Evolutionary conservation across 2,888 invertebrate genomes (phyloP).

Genomic region (Cepaea hortensis): DNA sequence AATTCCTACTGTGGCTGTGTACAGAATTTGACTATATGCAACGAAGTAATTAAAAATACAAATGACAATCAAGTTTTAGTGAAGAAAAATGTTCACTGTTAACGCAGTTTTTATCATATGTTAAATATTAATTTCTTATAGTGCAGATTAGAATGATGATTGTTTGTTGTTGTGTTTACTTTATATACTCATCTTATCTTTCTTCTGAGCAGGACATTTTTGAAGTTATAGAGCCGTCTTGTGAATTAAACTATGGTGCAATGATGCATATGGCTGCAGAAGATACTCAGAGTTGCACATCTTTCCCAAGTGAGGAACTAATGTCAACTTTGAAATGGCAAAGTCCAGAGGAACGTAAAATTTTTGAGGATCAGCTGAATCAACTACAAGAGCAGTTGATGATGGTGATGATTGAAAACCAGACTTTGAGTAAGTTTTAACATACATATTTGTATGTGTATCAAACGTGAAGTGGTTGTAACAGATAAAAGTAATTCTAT

Average conservation of each 20-base stretch:
- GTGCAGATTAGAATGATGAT: too few relatives aligned
- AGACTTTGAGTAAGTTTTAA: conserved; percentile 67
- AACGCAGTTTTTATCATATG: too few relatives aligned
- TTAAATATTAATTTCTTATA: too few relatives aligned
- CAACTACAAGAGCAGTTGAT: conserved; percentile 75
- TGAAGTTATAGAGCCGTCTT: conserved; percentile 39
- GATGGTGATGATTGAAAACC: conserved; percentile 74
- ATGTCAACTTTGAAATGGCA: conserved; percentile 46
- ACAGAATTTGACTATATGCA: too few relatives aligned
- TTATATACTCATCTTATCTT: not conserved
- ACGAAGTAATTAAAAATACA: too few relatives aligned
- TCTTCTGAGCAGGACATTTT: conserved; percentile 27
- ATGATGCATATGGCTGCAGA: conserved; percentile 8
- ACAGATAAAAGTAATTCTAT: not conserved
- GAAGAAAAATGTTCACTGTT: too few relatives aligned
- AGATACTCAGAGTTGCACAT: conserved; percentile 29
- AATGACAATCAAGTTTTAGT: too few relatives aligned
- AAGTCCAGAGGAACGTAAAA: conserved; percentile 55
- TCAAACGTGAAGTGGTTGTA: not conserved
- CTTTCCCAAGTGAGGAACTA: conserved; percentile 39
- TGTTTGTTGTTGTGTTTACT: too few relatives aligned
- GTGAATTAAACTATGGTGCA: not conserved
- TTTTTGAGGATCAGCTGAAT: conserved; percentile 72
- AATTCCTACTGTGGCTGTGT: too few relatives aligned
- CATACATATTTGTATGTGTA: not conserved